phyloP scores from a whole-genome alignment of 2,797 vertebrate genomes.

The Fistularia commersonii region DNA sequence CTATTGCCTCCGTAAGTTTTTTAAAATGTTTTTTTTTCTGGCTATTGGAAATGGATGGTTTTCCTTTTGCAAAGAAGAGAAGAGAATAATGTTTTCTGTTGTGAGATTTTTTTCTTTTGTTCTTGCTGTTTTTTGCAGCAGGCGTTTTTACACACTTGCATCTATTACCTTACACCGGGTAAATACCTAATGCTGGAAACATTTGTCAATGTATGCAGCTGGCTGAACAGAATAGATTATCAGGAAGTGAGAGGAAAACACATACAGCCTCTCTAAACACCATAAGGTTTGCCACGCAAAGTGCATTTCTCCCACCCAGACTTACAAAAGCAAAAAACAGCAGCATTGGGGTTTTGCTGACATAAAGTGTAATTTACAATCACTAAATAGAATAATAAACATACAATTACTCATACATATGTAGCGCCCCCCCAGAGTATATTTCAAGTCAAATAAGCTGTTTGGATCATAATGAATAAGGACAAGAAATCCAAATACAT shows the following conservation, averaged over 20 bases:
- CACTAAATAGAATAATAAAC: conserved; percentile 27
- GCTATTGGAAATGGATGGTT: conserved; percentile 27
- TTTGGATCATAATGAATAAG: background rate
- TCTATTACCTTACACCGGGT: conserved; percentile 79
- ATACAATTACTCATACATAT: conserved; percentile 22
- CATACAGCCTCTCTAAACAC: conserved; percentile 70
- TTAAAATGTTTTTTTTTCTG: background rate
- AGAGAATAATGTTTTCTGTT: conserved; percentile 47
- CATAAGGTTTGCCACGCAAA: conserved; percentile 47
- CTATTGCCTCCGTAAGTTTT: no score
- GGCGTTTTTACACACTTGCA: conserved; percentile 76
- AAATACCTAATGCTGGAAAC: conserved; percentile 81
- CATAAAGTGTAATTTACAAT: conserved; percentile 21
- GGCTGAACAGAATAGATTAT: conserved; percentile 84
- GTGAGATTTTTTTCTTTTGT: conserved; percentile 56
- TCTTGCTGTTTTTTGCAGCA: conserved; percentile 68
- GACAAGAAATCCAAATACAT: no score
- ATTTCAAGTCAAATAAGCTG: conserved; percentile 34
- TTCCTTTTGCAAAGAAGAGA: conserved; percentile 24
- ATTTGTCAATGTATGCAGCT: conserved; percentile 82
- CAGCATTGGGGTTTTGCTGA: conserved; percentile 27
- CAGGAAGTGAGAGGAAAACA: conserved; percentile 71
- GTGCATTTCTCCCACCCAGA: conserved; percentile 12
- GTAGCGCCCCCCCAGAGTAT: background rate
- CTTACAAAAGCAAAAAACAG: conserved; percentile 14